A percentile compares a stretch with the other conserved stretches of the same genome.
Conservation (phyloP, 2,888 invertebrate species). For the Campoletis raptor region DNA sequence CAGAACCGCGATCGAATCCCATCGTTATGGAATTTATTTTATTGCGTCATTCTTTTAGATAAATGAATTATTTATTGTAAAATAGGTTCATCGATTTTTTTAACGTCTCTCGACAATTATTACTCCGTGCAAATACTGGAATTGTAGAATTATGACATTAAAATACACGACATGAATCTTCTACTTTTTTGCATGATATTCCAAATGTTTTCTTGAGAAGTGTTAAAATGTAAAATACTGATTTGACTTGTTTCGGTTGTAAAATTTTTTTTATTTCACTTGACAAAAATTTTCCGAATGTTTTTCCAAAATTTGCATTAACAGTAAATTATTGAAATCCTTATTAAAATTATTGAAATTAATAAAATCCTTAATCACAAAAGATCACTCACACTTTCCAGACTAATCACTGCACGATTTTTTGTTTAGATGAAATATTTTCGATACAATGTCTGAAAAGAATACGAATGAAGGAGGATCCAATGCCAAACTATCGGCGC, state of each 20-base stretch:
- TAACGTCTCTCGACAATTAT: background rate
- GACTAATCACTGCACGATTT: background rate
- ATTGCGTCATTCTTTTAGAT: background rate
- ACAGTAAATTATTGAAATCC: background rate
- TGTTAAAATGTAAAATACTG: background rate
- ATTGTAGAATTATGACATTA: background rate
- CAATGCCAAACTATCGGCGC: background rate
- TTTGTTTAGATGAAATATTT: constrained; percentile 37
- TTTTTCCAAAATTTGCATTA: background rate
- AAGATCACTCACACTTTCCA: too few species aligned
- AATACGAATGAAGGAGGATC: constrained; percentile 29
- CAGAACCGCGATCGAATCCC: constrained; percentile 60
- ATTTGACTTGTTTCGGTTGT: background rate
- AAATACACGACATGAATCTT: background rate
- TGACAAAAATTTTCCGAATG: background rate
- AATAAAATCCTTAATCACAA: background rate
- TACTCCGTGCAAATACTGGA: background rate
- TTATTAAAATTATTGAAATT: background rate
- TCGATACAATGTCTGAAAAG: constrained; percentile 46
- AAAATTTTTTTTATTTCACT: background rate
- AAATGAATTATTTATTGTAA: background rate
- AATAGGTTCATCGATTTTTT: background rate
- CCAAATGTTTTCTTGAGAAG: background rate
- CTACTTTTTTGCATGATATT: background rate
- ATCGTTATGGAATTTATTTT: constrained; percentile 53